Evolutionary conservation across 2,113 vertebrate species (phyloP), one percentile per base, ranked within the genome.

Genomic region (Peucedramus taeniatus): DNA sequence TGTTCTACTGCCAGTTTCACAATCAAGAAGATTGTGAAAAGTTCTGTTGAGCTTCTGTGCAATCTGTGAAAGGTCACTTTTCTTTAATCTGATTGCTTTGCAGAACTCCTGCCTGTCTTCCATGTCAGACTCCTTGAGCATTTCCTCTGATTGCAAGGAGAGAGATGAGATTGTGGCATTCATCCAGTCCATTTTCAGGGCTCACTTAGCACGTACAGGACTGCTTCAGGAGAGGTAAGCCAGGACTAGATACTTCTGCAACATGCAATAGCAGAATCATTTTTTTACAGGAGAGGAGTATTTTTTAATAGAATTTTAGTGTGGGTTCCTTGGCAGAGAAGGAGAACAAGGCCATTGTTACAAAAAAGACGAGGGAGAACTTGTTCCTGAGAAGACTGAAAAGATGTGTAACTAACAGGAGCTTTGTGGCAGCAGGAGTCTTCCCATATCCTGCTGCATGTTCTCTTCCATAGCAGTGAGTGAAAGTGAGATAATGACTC

Each of bases 141-240:
- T 75, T 10, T 66, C 81, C 7, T 39, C 85, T 47, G 91, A 66
- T 10, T 92, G 80, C 64, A 50, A 88, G 15, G 88, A 88, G 54
- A 77, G 94, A 45, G 97, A 97, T 18, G 98, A 97, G 77, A 92
- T 92, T 39, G 79, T 99, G 80, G 97, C 91, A 5, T 57, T 97
- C 61, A 96, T 99, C 78, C 99, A 99, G 97, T 98, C 99, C 11
- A 54, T 97, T 19, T 98, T 99, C 93, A 98, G 99, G 94, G 99
- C 98, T 85, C 98, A 99, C 91, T 94, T 98, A 89, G 93, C 98
- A 71, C 98, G 98, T 70, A 92, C 87, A 75, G 70, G 65, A 31
- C 92, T 91, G 37, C 72, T 93, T 54, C 95, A 49, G 57, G 86
- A 98, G 69, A 98, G 98, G 99, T 99, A 77, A 97, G 88, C 39